phyloP scores from a whole-genome alignment of 2,797 vertebrate species.

The Periparus ater region DNA sequence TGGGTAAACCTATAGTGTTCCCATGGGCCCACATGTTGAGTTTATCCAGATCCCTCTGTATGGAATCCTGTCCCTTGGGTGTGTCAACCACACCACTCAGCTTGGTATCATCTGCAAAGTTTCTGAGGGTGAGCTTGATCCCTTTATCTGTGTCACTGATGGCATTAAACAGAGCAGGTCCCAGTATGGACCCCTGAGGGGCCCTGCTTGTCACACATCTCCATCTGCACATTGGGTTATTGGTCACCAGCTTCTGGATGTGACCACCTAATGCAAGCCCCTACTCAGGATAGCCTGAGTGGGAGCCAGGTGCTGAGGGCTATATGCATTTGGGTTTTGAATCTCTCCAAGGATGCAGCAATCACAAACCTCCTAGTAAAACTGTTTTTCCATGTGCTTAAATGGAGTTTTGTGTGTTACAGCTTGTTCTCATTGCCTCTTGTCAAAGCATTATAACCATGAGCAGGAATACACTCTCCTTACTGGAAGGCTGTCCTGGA shows the following conservation, averaged over 20 bases:
- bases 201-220: accelerated
- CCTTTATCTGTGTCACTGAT: accelerated
- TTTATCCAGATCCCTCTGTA: neutral
- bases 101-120: neutral
- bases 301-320: neutral
- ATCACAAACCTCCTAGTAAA: neutral
- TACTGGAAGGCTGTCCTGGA: neutral
- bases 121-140: neutral
- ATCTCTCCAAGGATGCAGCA: neutral
- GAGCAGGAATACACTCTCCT: neutral
- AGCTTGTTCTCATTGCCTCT: neutral
- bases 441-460: neutral
- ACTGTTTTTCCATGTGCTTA: neutral
- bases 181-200: neutral
- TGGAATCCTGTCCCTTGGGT: accelerated
- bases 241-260: neutral
- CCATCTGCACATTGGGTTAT: neutral
- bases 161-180: neutral
- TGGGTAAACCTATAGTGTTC: neutral
- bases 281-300: neutral
- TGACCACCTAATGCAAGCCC: neutral
- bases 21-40: neutral
- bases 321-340: neutral
- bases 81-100: neutral
- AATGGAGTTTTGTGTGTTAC: neutral